Evolutionary conservation across 1,140 invertebrate species (phyloP).

Genomic region (Stratiolaelaps scimitus): DNA sequence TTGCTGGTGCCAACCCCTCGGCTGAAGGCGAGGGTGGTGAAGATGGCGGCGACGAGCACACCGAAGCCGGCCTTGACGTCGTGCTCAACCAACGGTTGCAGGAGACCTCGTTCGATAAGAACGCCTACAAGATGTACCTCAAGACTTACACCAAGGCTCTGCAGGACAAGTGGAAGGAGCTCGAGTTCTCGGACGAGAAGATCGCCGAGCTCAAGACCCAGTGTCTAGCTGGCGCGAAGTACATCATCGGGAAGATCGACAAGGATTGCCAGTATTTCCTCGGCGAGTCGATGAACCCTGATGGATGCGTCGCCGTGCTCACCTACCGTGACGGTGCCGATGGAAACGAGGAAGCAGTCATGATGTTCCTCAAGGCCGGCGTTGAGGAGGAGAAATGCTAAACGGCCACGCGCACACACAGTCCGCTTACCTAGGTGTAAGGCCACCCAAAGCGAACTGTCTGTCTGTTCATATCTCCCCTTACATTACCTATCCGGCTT

Average conservation of each 20-base stretch:
- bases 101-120: conserved; percentile 56
- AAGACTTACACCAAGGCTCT: conserved; percentile 94
- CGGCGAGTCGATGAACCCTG: conserved; percentile 84
- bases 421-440: neutral
- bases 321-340: conserved; percentile 85
- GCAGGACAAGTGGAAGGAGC: conserved; percentile 66
- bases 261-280: conserved; percentile 89
- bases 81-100: conserved; percentile 77
- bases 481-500: conserved; percentile 28
- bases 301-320: conserved; percentile 79
- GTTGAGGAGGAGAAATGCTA: conserved; percentile 88
- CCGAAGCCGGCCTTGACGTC: conserved; percentile 74
- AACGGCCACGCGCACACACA: conserved; percentile 21
- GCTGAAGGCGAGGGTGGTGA: conserved; percentile 63
- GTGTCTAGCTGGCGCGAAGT: conserved; percentile 89
- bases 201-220: conserved; percentile 57
- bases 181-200: conserved; percentile 43
- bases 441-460: conserved; percentile 1
- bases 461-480: neutral
- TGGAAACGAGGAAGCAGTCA: conserved; percentile 58
- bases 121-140: conserved; percentile 72
- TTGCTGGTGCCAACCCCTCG: conserved; percentile 81
- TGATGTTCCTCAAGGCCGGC: conserved; percentile 93
- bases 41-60: conserved; percentile 61
- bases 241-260: conserved; percentile 66